Evolutionary conservation across 1,140 invertebrate genomes (phyloP).

Genomic region (Platyura marginata): DNA sequence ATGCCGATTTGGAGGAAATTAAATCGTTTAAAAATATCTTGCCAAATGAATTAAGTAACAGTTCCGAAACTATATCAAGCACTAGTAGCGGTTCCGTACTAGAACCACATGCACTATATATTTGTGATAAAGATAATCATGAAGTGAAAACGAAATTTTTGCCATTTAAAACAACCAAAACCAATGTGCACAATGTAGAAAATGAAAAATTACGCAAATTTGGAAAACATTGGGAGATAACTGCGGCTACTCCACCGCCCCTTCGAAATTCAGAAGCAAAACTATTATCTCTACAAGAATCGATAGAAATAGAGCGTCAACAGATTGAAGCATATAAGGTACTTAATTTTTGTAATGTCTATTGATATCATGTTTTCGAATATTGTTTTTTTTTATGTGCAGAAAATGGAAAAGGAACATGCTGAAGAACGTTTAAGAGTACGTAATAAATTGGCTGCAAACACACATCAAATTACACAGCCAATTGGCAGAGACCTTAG

Average conservation of each 20-base stretch:
- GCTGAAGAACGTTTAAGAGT: slow-evolving; percentile 16
- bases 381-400: background rate
- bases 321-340: slow-evolving; percentile 17
- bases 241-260: slow-evolving; percentile 44
- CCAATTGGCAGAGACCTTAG: slow-evolving; percentile 11
- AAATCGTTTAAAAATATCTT: slow-evolving; percentile 14
- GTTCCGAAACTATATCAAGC: background rate
- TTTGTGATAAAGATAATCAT: slow-evolving; percentile 29
- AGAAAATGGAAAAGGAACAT: slow-evolving; percentile 11
- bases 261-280: slow-evolving; percentile 18
- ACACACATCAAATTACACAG: slow-evolving; percentile 8
- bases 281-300: slow-evolving; percentile 17
- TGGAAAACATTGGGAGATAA: slow-evolving; percentile 42
- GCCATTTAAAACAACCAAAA: slow-evolving; percentile 42
- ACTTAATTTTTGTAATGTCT: background rate
- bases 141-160: slow-evolving; percentile 29
- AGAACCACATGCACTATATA: slow-evolving; percentile 35
- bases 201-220: slow-evolving; percentile 38
- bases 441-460: slow-evolving; percentile 3
- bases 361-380: background rate
- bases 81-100: slow-evolving; percentile 6
- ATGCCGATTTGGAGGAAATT: slow-evolving; percentile 38
- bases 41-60: background rate
- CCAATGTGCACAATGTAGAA: slow-evolving; percentile 36
- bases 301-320: slow-evolving; percentile 13